Evolutionary conservation across 1,140 invertebrate genomes (phyloP).

Genomic region (Sycophaga agraensis): DNA sequence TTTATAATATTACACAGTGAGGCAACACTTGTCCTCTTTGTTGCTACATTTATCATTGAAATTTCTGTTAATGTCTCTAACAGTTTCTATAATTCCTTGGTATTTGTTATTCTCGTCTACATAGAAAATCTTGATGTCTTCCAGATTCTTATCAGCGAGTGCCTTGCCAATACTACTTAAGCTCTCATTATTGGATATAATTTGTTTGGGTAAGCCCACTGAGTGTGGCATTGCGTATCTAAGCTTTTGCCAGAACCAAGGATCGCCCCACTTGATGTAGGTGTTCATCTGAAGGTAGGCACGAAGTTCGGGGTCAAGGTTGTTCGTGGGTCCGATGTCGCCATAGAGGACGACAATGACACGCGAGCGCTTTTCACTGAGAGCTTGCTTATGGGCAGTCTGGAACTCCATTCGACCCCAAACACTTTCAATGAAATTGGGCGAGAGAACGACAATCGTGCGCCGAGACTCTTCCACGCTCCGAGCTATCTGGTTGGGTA

Average conservation of each 20-base stretch:
- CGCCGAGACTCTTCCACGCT: conserved; percentile 76
- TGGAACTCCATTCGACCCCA: conserved; percentile 88
- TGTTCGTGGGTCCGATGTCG: conserved; percentile 66
- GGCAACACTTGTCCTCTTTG: no score
- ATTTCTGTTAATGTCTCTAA: no score
- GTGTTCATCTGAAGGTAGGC: conserved; percentile 84
- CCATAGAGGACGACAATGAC: conserved; percentile 79
- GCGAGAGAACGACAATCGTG: conserved; percentile 81
- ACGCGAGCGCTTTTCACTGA: conserved; percentile 70
- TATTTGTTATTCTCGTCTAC: no score
- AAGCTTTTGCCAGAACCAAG: conserved; percentile 84
- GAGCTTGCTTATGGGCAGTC: conserved; percentile 73
- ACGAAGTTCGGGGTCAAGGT: conserved; percentile 73
- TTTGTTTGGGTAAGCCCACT: no score
- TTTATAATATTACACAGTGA: no score
- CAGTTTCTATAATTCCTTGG: no score
- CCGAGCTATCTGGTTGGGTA: conserved; percentile 71
- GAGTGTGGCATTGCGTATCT: conserved; percentile 69
- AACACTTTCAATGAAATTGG: conserved; percentile 76
- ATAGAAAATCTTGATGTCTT: no score
- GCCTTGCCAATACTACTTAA: no score
- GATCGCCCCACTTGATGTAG: conserved; percentile 79
- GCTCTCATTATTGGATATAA: no score
- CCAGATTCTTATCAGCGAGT: no score
- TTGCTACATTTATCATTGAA: no score